Percentiles rank a stretch among this genome's conserved stretches.
Evolutionary conservation across 2,113 vertebrate species (phyloP).

Genomic region (Chinchilla lanigera): DNA sequence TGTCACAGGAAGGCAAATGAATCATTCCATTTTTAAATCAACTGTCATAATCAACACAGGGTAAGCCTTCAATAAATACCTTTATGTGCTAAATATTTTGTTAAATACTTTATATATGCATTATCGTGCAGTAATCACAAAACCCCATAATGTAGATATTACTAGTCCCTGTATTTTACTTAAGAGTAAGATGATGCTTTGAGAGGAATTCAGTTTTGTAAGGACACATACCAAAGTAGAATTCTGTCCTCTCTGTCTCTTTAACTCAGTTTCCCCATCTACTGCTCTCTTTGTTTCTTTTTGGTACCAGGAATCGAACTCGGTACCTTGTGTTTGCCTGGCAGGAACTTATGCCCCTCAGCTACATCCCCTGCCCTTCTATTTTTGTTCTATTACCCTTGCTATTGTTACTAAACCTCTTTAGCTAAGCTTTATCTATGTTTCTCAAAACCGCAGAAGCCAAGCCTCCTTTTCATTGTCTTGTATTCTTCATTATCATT

Average conservation of each 20-base stretch:
- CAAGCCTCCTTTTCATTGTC: not conserved
- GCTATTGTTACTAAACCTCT: not conserved
- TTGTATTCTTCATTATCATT: conserved; percentile 19
- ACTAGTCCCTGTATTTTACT: not conserved
- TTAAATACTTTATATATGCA: not conserved
- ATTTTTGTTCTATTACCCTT: not conserved
- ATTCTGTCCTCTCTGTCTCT: not conserved
- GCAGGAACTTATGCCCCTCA: too few species aligned
- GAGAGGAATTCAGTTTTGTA: not conserved
- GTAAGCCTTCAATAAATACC: not conserved
- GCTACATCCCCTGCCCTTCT: too few species aligned
- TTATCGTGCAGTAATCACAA: not conserved
- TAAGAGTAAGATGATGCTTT: not conserved
- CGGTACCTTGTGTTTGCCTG: too few species aligned
- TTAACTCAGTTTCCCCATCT: not conserved
- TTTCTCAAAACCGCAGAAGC: not conserved
- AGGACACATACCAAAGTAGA: not conserved
- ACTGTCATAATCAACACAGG: not conserved
- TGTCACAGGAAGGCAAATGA: not conserved
- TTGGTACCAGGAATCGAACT: too few species aligned
- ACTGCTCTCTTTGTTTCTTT: too few species aligned
- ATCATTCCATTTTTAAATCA: not conserved
- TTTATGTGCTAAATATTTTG: not conserved
- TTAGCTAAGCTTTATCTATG: not conserved
- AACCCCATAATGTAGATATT: not conserved